Percentiles rank a stretch among this genome's conserved stretches.
Conservation (phyloP, 2,113 vertebrate species). For the Ammodytes marinus region DNA sequence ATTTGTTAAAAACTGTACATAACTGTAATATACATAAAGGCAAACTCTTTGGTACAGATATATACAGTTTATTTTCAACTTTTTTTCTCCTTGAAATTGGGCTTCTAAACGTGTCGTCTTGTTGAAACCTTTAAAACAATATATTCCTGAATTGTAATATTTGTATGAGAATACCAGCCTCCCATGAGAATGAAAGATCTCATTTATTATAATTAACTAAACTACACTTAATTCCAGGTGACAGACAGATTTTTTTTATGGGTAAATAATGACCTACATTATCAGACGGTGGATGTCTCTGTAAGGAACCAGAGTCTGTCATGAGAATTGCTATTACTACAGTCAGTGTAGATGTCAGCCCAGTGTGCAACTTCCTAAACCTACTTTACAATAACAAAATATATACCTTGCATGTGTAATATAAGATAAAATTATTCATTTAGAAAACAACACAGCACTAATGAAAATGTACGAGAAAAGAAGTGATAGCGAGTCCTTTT, state of each 20-base stretch:
- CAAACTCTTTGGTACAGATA: slow-evolving; percentile 89
- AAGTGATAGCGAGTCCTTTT: slow-evolving; percentile 42
- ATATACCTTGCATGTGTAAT: slow-evolving; percentile 65
- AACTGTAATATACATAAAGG: slow-evolving; percentile 88
- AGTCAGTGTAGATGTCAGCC: slow-evolving; percentile 70
- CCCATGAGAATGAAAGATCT: slow-evolving; percentile 62
- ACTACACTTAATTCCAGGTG: slow-evolving; percentile 60
- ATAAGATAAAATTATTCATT: slow-evolving; percentile 58
- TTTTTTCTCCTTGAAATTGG: slow-evolving; percentile 57
- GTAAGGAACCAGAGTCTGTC: slow-evolving; percentile 40
- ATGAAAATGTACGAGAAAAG: slow-evolving; percentile 52
- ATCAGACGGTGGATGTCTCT: slow-evolving; percentile 49
- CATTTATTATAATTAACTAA: slow-evolving; percentile 44
- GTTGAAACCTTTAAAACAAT: slow-evolving; percentile 70
- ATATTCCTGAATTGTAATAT: slow-evolving; percentile 71
- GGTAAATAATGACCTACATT: slow-evolving; percentile 58
- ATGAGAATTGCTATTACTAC: slow-evolving; percentile 59
- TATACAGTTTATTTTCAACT: slow-evolving; percentile 79
- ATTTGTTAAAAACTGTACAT: slow-evolving; percentile 89
- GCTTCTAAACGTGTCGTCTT: slow-evolving; percentile 62
- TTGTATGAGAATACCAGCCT: slow-evolving; percentile 77
- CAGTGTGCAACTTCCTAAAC: slow-evolving; percentile 77
- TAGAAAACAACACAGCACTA: slow-evolving; percentile 58
- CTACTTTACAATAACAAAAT: slow-evolving; percentile 81
- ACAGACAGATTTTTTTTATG: slow-evolving; percentile 27